Evolutionary conservation across 64 coral and sea anemone genomes (phyloP), one percentile per base, ranked within the genome.

Genomic region (Trachythela sp.): DNA sequence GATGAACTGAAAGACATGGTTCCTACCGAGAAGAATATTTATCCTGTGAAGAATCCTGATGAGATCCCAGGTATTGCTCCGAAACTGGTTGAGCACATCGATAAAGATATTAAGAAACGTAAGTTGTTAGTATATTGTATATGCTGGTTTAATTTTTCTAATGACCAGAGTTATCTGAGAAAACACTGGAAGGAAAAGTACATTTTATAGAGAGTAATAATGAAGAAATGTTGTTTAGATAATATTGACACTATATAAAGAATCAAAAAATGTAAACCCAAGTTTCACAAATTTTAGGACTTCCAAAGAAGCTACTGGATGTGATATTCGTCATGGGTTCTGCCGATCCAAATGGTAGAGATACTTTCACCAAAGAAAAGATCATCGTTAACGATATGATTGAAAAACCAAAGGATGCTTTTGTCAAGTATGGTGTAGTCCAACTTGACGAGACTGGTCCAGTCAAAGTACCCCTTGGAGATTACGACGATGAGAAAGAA

Each of bases 1-100:
- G 68, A 86, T 67, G 89, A 91, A 48, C 26, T 91, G 30, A 84
- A 91, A 48, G 85, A 91, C 38, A 91, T 86, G 10, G 85, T 85
- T 36, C 89, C 89, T 29, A 6, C 75, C 8, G 75, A 80, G 11
- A 10, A 80, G 37, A 80, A 80, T 80, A 80, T 80, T 37, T 80
- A 80, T 80, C 30, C 30, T 80, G 75, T 80, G 7, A 80, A 80
- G 4, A 80, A 11, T 80, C 8, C 30, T 39, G 30, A 80, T 35
- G 34, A 80, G 10, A 1, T 80, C 2, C 33, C 31, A 2, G 33
- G 20, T 39, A 36, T 80, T 80, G 30, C 27, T 35, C 33, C 31
- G 15, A 80, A 35, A 39, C 37, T 80, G 30, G 75, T 39, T 3
- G 4, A 37, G 33, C 27, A 37, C 35, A 36, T 80, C 20, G 75